Conservation (phyloP, 2,888 invertebrate genomes). For the Aphidoletes aphidimyza region DNA sequence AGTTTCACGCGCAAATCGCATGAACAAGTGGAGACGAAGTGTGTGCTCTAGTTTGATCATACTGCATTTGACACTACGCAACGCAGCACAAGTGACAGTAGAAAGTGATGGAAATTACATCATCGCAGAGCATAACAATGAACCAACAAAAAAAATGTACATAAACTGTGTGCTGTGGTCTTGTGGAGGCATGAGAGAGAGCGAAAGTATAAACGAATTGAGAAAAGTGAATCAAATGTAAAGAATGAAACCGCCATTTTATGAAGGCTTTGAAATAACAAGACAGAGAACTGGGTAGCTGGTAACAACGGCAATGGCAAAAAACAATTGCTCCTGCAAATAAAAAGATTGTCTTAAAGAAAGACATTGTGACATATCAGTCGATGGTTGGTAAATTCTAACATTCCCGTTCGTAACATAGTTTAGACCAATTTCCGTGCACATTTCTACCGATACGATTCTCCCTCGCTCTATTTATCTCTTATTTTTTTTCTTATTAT, state of each 20-base stretch:
- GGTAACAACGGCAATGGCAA: neutral
- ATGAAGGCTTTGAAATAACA: neutral
- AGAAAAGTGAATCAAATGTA: neutral
- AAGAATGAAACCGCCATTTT: neutral
- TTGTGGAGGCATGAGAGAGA: neutral
- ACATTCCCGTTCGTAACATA: neutral
- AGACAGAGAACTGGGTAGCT: neutral
- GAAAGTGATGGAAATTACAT: constrained; percentile 27
- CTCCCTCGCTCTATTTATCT: neutral
- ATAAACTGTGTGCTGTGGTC: neutral
- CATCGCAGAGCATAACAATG: neutral
- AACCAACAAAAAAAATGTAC: neutral
- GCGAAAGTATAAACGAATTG: neutral
- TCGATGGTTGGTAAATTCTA: neutral
- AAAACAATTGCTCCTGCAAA: neutral
- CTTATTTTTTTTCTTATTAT: neutral
- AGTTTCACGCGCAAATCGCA: constrained; percentile 45
- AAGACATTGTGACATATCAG: neutral
- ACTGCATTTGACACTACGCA: neutral
- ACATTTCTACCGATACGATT: neutral
- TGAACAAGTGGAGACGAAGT: neutral
- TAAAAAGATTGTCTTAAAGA: neutral
- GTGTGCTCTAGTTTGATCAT: neutral
- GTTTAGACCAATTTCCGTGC: neutral
- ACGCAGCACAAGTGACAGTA: neutral